Evolutionary conservation across 2,113 vertebrate genomes (phyloP), one percentile per base, ranked within the genome.

Genomic region (Bubo scandiacus): DNA sequence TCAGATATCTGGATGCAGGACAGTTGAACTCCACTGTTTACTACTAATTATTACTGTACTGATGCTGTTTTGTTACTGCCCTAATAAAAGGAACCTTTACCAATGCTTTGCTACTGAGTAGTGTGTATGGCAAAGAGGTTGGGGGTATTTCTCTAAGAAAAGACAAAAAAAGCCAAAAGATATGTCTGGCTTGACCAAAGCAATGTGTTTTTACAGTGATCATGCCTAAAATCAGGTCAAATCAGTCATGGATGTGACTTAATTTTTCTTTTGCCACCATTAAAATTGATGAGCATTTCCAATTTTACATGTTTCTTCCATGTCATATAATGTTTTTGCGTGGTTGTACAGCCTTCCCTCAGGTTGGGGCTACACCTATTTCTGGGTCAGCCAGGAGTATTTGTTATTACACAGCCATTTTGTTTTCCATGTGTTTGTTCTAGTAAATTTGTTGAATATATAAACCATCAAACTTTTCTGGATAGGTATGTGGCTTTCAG

Each of bases 21-120:
- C 47, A 72, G 36, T 74, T 79, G 15, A 86, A 84, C 26, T 94
- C 65, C 36, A 18, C 57, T 90, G 73, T 94, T 91, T 91, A 30
- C 61, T 45, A 34, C 16, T 72, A 65, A 12, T 63, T 84, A 36
- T 87, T 72, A 78, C 75, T 96, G 95, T 96, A 82, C 49, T 43
- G 43, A 57, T 88, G 40, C 34, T 94, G 87, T 90, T 96, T 94
- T 82, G 45, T 90, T 96, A 93, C 58, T 77, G 45, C n/a, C 12
- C 34, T 77, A 97, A 97, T 96, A 97, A 97, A 97, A 47, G 5
- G 82, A 97, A 58, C 10, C 27, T 58, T 96, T 90, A 72, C 25
- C 43, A 61, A 12, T 66, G 43, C 65, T 95, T 91, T 91, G 54
- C 29, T 93, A 6, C 19, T 57, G 78, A 82, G 62, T 77, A 94